Percentiles rank a stretch among this genome's conserved stretches.
Evolutionary conservation across 2,113 vertebrate genomes (phyloP).

Genomic region (Actinemys pallida): DNA sequence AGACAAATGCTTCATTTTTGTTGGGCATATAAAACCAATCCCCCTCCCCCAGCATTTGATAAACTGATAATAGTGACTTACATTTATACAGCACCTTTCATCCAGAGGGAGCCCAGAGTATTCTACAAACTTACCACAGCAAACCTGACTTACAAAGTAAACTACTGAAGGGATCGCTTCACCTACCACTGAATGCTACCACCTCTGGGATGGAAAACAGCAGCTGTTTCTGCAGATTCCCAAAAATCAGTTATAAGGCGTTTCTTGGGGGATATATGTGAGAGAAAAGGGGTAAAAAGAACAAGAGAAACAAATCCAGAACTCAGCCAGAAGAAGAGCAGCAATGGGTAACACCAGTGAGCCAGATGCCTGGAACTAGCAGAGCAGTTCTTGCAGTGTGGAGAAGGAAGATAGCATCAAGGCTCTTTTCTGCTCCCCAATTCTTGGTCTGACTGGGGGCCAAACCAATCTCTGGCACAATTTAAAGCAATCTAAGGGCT

Average conservation of each 20-base stretch:
- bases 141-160: background rate
- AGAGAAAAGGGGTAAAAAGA: background rate
- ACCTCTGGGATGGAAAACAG: background rate
- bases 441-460: background rate
- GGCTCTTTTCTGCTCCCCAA: rapidly evolving
- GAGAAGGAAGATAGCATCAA: background rate
- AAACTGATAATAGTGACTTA: background rate
- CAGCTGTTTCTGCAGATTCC: background rate
- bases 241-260: background rate
- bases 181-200: background rate
- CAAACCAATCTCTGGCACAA: background rate
- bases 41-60: background rate
- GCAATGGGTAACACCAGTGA: rapidly evolving
- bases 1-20: background rate
- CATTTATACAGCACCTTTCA: background rate
- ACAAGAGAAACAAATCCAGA: background rate
- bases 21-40: background rate
- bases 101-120: background rate
- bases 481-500: background rate
- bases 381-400: background rate
- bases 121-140: background rate
- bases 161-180: background rate
- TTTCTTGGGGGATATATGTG: rapidly evolving
- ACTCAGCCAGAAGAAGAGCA: background rate
- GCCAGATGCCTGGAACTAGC: background rate